A percentile compares a stretch with the other conserved stretches of the same genome.
These are phyloP conservation scores for Thera obeliscata DNA, from an alignment of 2,888 invertebrate species.

Conservation along the genomic window DNA sequence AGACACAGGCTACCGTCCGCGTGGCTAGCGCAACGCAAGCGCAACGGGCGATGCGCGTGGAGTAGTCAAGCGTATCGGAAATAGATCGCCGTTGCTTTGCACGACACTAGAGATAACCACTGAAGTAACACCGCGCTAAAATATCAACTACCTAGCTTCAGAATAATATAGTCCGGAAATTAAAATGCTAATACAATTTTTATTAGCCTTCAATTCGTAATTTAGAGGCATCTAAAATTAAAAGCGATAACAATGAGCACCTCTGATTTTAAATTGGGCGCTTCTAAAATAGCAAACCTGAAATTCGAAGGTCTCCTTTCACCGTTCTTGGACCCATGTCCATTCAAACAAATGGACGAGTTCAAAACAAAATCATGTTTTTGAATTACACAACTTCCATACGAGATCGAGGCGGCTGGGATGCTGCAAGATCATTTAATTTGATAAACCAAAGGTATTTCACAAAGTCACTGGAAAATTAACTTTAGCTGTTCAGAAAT, in stretches of 20 bases:
- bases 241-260: not conserved
- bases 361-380: slow-evolving; percentile 1
- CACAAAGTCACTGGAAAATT: slow-evolving; percentile 27
- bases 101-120: slow-evolving; percentile 5
- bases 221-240: not conserved
- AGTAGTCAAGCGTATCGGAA: slow-evolving; percentile 69
- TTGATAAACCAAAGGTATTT: slow-evolving; percentile 23
- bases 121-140: not conserved
- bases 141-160: not conserved
- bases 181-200: not conserved
- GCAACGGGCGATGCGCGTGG: slow-evolving; percentile 58
- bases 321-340: not conserved
- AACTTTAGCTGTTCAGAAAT: slow-evolving; percentile 30
- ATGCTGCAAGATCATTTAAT: slow-evolving; percentile 34
- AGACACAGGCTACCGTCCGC: slow-evolving; percentile 48
- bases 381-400: slow-evolving; percentile 6
- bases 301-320: slow-evolving; percentile 3
- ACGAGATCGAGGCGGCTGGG: slow-evolving; percentile 18
- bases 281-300: slow-evolving; percentile 21
- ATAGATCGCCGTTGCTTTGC: slow-evolving; percentile 57
- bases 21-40: slow-evolving; percentile 45
- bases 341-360: slow-evolving; percentile 1
- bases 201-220: not conserved
- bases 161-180: not conserved
- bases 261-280: not conserved